Conservation (phyloP, 2,888 invertebrate genomes). For the Epicampocera succincta region DNA sequence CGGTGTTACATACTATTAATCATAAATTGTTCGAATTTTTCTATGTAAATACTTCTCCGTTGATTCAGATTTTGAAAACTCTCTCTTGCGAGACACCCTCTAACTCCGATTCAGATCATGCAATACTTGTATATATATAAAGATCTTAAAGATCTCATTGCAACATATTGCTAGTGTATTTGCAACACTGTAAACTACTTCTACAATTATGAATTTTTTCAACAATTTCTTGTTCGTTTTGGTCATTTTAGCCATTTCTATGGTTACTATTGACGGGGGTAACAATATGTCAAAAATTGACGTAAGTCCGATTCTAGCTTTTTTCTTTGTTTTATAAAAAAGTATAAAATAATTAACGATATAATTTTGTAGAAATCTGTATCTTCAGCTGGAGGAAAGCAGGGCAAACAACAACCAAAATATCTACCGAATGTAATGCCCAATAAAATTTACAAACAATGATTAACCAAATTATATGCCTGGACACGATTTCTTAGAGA, state of each 20-base stretch:
- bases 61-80: not conserved
- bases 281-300: conserved; percentile 33
- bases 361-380: not conserved
- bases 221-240: conserved; percentile 11
- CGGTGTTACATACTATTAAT: too few relatives aligned
- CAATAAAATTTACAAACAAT: too few relatives aligned
- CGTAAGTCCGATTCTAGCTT: conserved; percentile 7
- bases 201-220: conserved; percentile 13
- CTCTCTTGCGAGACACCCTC: conserved; percentile 6
- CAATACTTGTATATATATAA: not conserved
- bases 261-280: conserved; percentile 34
- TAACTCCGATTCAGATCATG: not conserved
- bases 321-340: not conserved
- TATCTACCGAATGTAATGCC: too few relatives aligned
- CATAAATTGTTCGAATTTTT: too few relatives aligned
- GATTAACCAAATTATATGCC: too few relatives aligned
- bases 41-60: too few relatives aligned
- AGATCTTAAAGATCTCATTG: not conserved
- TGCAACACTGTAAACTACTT: not conserved
- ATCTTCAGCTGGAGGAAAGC: not conserved
- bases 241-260: conserved; percentile 47
- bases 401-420: not conserved
- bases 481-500: too few relatives aligned
- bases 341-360: not conserved
- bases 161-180: not conserved